phyloP scores from a whole-genome alignment of 2,888 invertebrate genomes.

The Augiades crinisus region DNA sequence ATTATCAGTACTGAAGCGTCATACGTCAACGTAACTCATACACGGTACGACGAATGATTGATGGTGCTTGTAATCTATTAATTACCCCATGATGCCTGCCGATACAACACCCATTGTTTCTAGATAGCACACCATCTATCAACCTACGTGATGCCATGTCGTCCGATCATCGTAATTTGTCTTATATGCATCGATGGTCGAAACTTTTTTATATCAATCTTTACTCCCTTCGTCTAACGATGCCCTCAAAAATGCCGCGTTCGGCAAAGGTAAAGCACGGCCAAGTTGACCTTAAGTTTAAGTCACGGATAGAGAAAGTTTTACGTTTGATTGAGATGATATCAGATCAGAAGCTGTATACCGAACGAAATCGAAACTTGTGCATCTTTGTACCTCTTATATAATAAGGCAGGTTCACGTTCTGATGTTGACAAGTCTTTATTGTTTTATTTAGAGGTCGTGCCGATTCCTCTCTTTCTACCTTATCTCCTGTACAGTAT shows the following conservation, averaged over 20 bases:
- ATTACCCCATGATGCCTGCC: constrained; percentile 67
- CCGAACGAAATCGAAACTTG: constrained; percentile 8
- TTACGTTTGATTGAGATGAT: constrained; percentile 14
- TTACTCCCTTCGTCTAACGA: background rate
- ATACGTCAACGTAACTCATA: constrained; percentile 31
- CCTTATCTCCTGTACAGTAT: no score
- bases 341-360: constrained; percentile 10
- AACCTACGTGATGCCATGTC: constrained; percentile 71
- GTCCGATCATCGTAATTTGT: constrained; percentile 67
- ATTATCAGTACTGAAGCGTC: constrained; percentile 17
- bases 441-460: no score
- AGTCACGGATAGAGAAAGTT: constrained; percentile 12
- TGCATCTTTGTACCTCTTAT: constrained; percentile 2
- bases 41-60: constrained; percentile 50
- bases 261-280: constrained; percentile 4
- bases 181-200: constrained; percentile 59
- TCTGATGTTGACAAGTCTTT: no score
- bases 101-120: constrained; percentile 67
- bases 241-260: constrained; percentile 6
- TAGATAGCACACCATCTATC: constrained; percentile 63
- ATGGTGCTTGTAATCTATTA: constrained; percentile 68
- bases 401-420: no score
- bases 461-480: no score
- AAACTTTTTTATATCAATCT: constrained; percentile 32
- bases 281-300: constrained; percentile 15